Evolutionary conservation across 2,797 vertebrate species (phyloP).

Genomic region (Alcedo quadribrachys): DNA sequence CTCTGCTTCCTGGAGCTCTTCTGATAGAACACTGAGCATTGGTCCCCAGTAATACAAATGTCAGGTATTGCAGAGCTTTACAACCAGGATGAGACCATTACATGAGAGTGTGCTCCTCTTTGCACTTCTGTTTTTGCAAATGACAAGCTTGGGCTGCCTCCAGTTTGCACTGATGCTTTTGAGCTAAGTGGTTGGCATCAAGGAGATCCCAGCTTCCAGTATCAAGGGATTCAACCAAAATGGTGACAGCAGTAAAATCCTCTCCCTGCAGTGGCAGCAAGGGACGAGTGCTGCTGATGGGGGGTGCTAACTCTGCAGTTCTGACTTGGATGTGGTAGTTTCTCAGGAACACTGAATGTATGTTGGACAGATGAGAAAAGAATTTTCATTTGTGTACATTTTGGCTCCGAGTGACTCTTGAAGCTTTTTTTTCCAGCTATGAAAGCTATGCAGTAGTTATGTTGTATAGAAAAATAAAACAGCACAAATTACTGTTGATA

Average conservation of each 20-base stretch:
- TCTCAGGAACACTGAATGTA: conserved; percentile 51
- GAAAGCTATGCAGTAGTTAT: conserved; percentile 61
- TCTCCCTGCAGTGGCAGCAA: conserved; percentile 41
- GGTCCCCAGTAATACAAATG: background rate
- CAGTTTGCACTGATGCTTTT: conserved; percentile 7
- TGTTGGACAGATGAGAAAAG: conserved; percentile 1
- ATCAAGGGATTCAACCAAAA: conserved; percentile 18
- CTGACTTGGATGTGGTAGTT: conserved; percentile 14
- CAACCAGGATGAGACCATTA: background rate
- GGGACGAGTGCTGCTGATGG: conserved; percentile 40
- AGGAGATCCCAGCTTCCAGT: conserved; percentile 40
- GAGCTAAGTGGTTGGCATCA: conserved; percentile 30
- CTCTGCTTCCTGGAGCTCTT: background rate
- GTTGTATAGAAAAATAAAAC: conserved; percentile 46
- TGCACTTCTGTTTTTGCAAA: background rate
- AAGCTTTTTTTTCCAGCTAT: conserved; percentile 44
- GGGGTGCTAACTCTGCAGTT: conserved; percentile 50
- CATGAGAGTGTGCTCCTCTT: background rate
- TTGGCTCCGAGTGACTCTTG: conserved; percentile 60
- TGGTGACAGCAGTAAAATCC: conserved; percentile 21
- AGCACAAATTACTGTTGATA: conserved; percentile 26
- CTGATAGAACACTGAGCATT: background rate
- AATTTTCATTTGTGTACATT: conserved; percentile 47
- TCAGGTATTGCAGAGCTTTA: background rate
- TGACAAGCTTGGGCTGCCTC: background rate